Evolutionary conservation across 2,113 vertebrate genomes (phyloP), one percentile per base, ranked within the genome.

Genomic region (Zeus faber): DNA sequence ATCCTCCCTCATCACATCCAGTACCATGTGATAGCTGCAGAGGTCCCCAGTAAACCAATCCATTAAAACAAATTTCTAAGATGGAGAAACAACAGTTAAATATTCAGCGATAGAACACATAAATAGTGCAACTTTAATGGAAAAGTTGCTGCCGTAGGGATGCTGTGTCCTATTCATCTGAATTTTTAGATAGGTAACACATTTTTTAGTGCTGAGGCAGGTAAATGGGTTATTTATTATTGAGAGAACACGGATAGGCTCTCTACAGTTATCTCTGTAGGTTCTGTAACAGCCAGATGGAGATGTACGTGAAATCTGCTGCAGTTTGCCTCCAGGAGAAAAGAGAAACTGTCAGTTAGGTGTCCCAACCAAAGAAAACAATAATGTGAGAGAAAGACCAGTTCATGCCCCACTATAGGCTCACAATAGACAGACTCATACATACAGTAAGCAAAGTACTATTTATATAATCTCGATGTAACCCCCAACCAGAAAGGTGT

Each of bases 1-100:
- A 49, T 62, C 50, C 52, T 44, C 50, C 70, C 56, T 81, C 57
- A 65, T 60, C 56, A 65, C 65, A 57, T 64, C 50, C 54, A 60
- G 33, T 17, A 50, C 43, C 48, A 65, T n/a, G 49, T 16, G 64
- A 40, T 27, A 31, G 58, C 3, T 23, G 23, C 37, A 21, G 48
- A 74, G 43, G 29, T 43, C 46, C 51, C 63, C 35, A 68, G 50
- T 54, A 48, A 45, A 58, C 58, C 60, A 56, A 20, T n/a, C 43
- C 56, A 26, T 48, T 57, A 5, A 22, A 68, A 62, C 31, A 67
- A 2, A 37, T n/a, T n/a, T n/a, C n/a, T n/a, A n/a, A n/a, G n/a
- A n/a, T n/a, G n/a, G n/a, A n/a, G n/a, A n/a, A n/a, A n/a, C 27
- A 35, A 35, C 14, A 35, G 31, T 35, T 35, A n/a, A n/a, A n/a